Percentiles rank a stretch among this genome's conserved stretches.
phyloP scores from a whole-genome alignment of 2,888 invertebrate genomes.

The Ethmia dodecea region DNA sequence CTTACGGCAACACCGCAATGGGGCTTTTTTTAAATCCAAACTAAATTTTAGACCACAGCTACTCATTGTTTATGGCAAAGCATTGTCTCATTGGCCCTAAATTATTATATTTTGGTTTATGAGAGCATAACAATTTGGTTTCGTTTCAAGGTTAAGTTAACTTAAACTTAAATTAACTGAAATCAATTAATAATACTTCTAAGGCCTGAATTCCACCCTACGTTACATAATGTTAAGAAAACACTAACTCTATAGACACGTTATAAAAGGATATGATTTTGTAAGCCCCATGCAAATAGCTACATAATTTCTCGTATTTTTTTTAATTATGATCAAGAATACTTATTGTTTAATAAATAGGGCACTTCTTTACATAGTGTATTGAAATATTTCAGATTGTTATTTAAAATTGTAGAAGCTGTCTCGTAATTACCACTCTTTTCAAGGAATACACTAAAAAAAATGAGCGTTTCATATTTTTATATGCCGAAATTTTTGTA shows the following conservation, averaged over 20 bases:
- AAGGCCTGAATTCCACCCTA: too few relatives aligned
- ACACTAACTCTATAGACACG: too few relatives aligned
- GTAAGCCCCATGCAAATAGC: too few relatives aligned
- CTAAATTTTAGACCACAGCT: slow-evolving; percentile 13
- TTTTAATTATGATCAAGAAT: too few relatives aligned
- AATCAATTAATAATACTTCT: neutral
- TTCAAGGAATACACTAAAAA: slow-evolving; percentile 24
- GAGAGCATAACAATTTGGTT: neutral
- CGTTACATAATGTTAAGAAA: too few relatives aligned
- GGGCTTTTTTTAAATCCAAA: slow-evolving; percentile 10
- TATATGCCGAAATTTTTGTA: slow-evolving; percentile 36
- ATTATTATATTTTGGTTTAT: slow-evolving; percentile 2
- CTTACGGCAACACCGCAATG: too few relatives aligned
- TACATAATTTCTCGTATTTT: too few relatives aligned
- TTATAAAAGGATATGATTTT: too few relatives aligned
- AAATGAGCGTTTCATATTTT: slow-evolving; percentile 37
- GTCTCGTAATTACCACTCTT: neutral
- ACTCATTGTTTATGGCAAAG: slow-evolving; percentile 14
- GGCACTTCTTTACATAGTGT: too few relatives aligned
- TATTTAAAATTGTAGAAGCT: neutral
- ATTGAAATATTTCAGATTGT: too few relatives aligned
- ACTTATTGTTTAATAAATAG: too few relatives aligned
- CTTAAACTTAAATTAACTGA: too few relatives aligned
- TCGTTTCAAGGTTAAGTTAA: neutral
- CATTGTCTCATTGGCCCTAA: slow-evolving; percentile 10